phyloP scores from a whole-genome alignment of 2,113 vertebrate genomes.

The Proteles cristata region DNA sequence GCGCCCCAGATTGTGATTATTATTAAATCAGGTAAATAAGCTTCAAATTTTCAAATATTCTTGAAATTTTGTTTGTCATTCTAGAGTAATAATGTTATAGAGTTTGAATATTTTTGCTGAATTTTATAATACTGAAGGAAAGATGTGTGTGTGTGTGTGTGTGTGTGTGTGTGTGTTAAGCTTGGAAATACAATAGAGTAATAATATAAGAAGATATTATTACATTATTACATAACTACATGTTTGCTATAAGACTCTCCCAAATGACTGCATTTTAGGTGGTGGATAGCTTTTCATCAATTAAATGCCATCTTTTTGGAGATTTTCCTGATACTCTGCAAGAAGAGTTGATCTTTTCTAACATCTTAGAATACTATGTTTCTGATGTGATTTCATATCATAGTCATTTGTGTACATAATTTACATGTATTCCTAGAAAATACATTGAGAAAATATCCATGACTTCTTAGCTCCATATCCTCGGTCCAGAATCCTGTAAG shows the following conservation, averaged over 20 bases:
- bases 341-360: background rate
- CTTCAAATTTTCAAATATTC: background rate
- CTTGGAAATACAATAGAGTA: background rate
- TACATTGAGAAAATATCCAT: background rate
- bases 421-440: background rate
- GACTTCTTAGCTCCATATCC: background rate
- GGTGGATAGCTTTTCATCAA: background rate
- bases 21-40: background rate
- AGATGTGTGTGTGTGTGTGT: no score
- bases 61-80: background rate
- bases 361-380: background rate
- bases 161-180: background rate
- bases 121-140: background rate
- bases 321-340: background rate
- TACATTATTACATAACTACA: background rate
- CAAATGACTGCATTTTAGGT: background rate
- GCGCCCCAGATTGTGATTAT: background rate
- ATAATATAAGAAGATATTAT: background rate
- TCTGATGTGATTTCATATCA: background rate
- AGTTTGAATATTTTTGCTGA: background rate
- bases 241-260: background rate
- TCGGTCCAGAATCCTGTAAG: background rate
- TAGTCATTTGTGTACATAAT: background rate
- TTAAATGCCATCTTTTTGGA: background rate
- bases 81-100: background rate